Evolutionary conservation across 1,140 invertebrate species (phyloP), one percentile per base, ranked within the genome.

Genomic region (Euwallacea similis): DNA sequence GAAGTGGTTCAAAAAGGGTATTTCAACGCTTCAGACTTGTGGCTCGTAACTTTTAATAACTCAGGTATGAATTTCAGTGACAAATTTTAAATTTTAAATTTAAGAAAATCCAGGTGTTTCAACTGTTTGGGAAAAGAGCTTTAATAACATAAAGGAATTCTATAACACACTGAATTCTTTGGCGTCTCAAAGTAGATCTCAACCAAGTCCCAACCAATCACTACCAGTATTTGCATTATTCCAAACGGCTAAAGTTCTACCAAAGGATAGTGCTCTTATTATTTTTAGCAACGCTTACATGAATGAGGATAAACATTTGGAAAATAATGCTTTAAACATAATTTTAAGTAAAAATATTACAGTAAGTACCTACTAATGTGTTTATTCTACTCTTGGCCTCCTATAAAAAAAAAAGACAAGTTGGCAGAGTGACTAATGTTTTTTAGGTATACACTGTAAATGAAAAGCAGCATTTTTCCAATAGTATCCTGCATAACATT

Each of bases 41-140:
- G 66, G 63, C 65, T 79, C 21, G 74, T 77, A 69, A 76, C 75
- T 61, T 79, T 76, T 65, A 77, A 77, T 61, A 44, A 68, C 42
- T 73, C 76, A 71, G 77, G 78, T 78, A 73, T 69, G 33, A 13
- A 62, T 42, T 10, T 42, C 7, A 55, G 13, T 42, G 47, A 16
- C 59, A 9, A 65, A 42, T 50, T 62, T 65, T 47, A 42, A 60
- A 71, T 50, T 10, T 50, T 13, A 61, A 0, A 42, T 58, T 58
- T 11, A 7, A 42, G 33, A 9, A 61, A 43, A 42, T 69, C 59
- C 21, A 77, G 76, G 76, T 41, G 73, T 74, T 8, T 69, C 53
- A 7, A 16, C 66, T 9, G 58, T 75, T 42, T 69, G 71, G 50
- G 73, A 65, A 50, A 72, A 62, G 13, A 73, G 33, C 2, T 33